A percentile compares a stretch with the other conserved stretches of the same genome.
phyloP scores from a whole-genome alignment of 1,140 invertebrate genomes.

The Anoplophora glabripennis region DNA sequence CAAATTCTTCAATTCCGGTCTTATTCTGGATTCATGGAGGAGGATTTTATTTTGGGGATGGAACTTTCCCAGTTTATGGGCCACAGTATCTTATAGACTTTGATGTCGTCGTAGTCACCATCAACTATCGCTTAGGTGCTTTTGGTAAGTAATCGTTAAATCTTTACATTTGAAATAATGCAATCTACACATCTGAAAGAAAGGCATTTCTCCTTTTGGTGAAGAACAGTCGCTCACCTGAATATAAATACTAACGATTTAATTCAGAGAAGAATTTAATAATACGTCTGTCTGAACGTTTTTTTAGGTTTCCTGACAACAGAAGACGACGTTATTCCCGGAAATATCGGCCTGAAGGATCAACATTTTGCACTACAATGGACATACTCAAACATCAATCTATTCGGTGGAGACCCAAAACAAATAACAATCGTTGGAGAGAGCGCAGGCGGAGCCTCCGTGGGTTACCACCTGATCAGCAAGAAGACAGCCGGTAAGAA shows the following conservation, averaged over 20 bases:
- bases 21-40: constrained; percentile 22
- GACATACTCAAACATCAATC: background rate
- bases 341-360: constrained; percentile 7
- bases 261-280: too few species aligned
- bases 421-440: background rate
- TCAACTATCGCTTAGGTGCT: constrained; percentile 57
- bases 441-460: background rate
- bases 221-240: too few species aligned
- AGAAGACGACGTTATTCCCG: background rate
- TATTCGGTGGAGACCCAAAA: constrained; percentile 3
- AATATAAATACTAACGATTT: too few species aligned
- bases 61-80: constrained; percentile 21
- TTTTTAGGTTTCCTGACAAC: constrained; percentile 8
- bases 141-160: constrained; percentile 49
- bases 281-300: too few species aligned
- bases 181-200: too few species aligned
- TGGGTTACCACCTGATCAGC: background rate
- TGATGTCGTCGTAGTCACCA: constrained; percentile 53
- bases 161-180: too few species aligned
- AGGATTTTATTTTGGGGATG: constrained; percentile 10
- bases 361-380: constrained; percentile 5
- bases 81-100: constrained; percentile 50
- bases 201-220: too few species aligned
- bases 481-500: background rate
- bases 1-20: constrained; percentile 11